Percentiles rank a stretch among this genome's conserved stretches.
Conservation (phyloP, 2,113 vertebrate species). For the Heliornis fulica region DNA sequence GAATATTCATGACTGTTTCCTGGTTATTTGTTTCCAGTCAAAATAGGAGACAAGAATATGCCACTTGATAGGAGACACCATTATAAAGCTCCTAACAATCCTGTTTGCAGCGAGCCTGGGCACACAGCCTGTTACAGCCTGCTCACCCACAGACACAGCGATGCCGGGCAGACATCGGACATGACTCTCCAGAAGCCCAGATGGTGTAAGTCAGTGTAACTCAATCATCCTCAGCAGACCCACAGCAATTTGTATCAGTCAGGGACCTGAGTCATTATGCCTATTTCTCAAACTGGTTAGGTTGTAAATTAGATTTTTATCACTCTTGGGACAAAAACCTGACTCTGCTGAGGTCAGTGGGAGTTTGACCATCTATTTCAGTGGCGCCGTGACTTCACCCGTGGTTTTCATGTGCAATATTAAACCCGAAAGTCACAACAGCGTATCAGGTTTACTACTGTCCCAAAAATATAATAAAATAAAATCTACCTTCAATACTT, state of each 20-base stretch:
- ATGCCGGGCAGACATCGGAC: neutral
- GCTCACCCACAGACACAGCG: accelerated
- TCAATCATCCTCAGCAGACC: conserved; percentile 4
- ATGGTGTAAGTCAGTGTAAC: neutral
- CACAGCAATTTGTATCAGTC: conserved; percentile 15
- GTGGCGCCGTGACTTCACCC: neutral
- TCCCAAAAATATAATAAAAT: neutral
- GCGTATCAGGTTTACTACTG: neutral
- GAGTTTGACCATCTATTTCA: conserved; percentile 49
- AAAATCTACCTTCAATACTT: neutral
- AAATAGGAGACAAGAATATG: accelerated
- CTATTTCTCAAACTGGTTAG: conserved; percentile 23
- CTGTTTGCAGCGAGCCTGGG: neutral
- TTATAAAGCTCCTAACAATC: accelerated
- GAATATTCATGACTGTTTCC: neutral
- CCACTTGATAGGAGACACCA: neutral
- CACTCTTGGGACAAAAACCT: conserved; percentile 31
- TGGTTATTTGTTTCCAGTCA: neutral
- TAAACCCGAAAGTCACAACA: neutral
- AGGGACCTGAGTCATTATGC: neutral
- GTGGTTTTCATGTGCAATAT: neutral
- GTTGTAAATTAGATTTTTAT: conserved; percentile 56
- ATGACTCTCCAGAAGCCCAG: neutral
- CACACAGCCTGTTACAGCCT: neutral
- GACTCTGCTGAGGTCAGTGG: conserved; percentile 38